phyloP scores from a whole-genome alignment of 2,113 vertebrate species.

The Perca schrenkii region DNA sequence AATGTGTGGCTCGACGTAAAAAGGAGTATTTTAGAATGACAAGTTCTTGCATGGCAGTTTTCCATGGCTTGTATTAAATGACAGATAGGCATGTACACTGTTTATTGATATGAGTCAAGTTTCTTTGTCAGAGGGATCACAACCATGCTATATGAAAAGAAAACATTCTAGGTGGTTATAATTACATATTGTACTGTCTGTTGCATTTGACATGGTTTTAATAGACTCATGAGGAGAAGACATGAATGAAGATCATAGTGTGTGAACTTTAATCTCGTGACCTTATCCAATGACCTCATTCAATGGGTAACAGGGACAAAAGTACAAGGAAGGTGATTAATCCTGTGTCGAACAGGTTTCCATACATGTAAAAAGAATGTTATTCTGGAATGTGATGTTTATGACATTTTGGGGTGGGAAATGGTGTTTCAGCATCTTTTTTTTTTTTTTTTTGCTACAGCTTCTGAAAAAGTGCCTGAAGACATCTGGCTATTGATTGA shows the following conservation, averaged over 20 bases:
- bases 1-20: constrained; percentile 12
- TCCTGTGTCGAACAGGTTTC: constrained; percentile 25
- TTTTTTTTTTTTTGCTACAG: background rate
- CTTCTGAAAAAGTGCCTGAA: constrained; percentile 43
- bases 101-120: constrained; percentile 44
- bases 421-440: constrained; percentile 12
- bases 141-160: background rate
- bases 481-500: constrained; percentile 41
- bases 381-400: background rate
- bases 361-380: constrained; percentile 3
- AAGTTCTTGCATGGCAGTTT: constrained; percentile 12
- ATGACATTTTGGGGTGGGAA: background rate
- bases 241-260: background rate
- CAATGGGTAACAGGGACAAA: background rate
- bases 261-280: background rate
- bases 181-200: background rate
- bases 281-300: constrained; percentile 7
- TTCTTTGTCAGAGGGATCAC: constrained; percentile 36
- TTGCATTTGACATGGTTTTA: background rate
- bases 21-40: constrained; percentile 47
- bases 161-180: background rate
- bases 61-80: constrained; percentile 38
- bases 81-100: background rate
- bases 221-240: background rate
- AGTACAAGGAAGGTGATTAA: background rate